Evolutionary conservation across 2,888 invertebrate genomes (phyloP).

Genomic region (Nesidiocoris tenuis): DNA sequence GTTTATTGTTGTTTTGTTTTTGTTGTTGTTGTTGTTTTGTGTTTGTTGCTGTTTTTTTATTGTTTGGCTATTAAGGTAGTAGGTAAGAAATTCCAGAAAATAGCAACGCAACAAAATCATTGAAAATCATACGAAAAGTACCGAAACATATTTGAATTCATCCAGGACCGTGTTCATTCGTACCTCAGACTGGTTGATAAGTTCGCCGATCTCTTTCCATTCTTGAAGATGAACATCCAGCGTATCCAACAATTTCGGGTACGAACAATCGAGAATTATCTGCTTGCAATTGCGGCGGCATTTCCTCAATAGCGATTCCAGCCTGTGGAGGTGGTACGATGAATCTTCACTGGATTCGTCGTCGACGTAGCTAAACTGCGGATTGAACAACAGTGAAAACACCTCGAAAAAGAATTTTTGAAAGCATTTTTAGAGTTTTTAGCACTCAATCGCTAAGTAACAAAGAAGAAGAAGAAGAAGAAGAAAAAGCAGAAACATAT

Average conservation of each 20-base stretch:
- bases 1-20: too few species aligned
- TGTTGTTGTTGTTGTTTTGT: too few species aligned
- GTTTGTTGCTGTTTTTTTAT: too few species aligned
- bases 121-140: background rate
- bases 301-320: conserved; percentile 58
- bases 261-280: conserved; percentile 60
- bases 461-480: too few species aligned
- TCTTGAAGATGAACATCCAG: conserved; percentile 67
- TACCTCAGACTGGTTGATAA: conserved; percentile 54
- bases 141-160: background rate
- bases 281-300: conserved; percentile 67
- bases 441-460: too few species aligned
- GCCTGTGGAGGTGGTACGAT: conserved; percentile 36
- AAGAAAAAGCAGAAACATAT: background rate
- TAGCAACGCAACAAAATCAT: background rate
- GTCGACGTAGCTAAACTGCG: conserved; percentile 18
- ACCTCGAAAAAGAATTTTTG: background rate
- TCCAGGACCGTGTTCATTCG: background rate
- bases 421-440: background rate
- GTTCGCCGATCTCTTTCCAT: conserved; percentile 55
- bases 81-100: background rate
- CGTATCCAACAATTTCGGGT: conserved; percentile 63
- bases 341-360: background rate
- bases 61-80: too few species aligned
- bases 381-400: background rate